Evolutionary conservation across 2,888 invertebrate species (phyloP), one percentile per base, ranked within the genome.

Genomic region (Polydrusus tereticollis): DNA sequence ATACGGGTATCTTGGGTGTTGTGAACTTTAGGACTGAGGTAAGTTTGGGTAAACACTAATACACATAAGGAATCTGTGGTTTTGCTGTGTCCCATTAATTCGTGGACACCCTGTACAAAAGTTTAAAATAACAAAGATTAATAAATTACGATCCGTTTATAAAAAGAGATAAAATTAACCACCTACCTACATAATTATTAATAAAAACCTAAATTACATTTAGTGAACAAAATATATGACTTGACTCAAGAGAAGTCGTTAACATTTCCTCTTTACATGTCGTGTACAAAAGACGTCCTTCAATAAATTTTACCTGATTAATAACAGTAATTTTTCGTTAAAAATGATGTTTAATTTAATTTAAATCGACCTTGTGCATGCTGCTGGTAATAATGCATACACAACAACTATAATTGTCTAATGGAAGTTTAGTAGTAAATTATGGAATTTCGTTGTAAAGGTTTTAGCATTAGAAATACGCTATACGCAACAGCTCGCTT

Each of bases 301-400:
- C 52, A 29, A 29, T 55, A 29, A 55, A 55, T 55, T 16, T 55
- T 55, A 26, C 29, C 16, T 29, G 16, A 29, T 55, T 55, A 55
- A 29, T 47, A 29, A 55, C 52, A 55, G 52, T 20, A 55, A 55
- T 55, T 55, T 55, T 18, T 23, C 29, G 18, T 55, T 29, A 55
- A 33, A 52, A 23, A 55, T 16, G 29, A 55, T 55, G 52, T 55
- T 55, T 55, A 18, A 55, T 55, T 55, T 16, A 55, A 55, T 18
- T 29, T 55, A 55, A 26, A 16, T 18, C 16, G 29, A 55, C 52
- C 52, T 55, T 55, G 29, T 16, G 18, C n/a, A n/a, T n/a, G n/a
- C 16, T 29, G n/a, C 23, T 26, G 29, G 29, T 29, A 55, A 55
- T 55, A 16, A 55, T 16, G 14, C 23, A 7, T 50, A 10, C n/a